phyloP scores from a whole-genome alignment of 2,888 invertebrate species.

The Anthoptus insignis region DNA sequence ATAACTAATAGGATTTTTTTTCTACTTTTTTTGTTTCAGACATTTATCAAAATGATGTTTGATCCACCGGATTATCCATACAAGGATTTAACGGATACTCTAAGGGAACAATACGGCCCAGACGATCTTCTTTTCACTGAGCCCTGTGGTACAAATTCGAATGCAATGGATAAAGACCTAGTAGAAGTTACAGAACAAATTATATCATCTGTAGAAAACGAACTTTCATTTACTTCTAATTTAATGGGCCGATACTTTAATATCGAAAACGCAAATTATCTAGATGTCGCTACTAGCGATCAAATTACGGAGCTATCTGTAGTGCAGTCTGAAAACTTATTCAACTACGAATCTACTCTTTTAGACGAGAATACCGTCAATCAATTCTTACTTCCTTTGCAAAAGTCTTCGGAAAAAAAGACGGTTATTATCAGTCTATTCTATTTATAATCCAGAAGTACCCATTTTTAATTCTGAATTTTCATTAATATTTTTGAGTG shows the following conservation, averaged over 20 bases:
- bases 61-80: conserved; percentile 81
- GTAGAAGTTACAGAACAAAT: conserved; percentile 57
- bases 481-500: too few species aligned
- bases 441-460: too few species aligned
- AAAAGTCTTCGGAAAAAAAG: conserved; percentile 57
- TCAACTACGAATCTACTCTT: conserved; percentile 72
- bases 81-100: conserved; percentile 68
- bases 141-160: conserved; percentile 37
- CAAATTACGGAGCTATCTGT: conserved; percentile 62
- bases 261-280: conserved; percentile 57
- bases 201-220: conserved; percentile 62
- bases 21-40: conserved; percentile 44
- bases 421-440: conserved; percentile 60
- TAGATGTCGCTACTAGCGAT: conserved; percentile 50
- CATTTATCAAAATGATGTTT: conserved; percentile 71
- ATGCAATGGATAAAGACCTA: conserved; percentile 52
- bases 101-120: conserved; percentile 67
- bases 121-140: conserved; percentile 67
- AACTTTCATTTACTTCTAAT: conserved; percentile 67
- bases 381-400: conserved; percentile 75
- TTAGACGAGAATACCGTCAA: conserved; percentile 79
- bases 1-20: too few species aligned
- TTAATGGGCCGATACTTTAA: conserved; percentile 68
- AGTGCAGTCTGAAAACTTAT: conserved; percentile 66
- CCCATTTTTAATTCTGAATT: too few species aligned